Evolutionary conservation across 2,797 vertebrate species (phyloP).

Genomic region (Helarctos malayanus): DNA sequence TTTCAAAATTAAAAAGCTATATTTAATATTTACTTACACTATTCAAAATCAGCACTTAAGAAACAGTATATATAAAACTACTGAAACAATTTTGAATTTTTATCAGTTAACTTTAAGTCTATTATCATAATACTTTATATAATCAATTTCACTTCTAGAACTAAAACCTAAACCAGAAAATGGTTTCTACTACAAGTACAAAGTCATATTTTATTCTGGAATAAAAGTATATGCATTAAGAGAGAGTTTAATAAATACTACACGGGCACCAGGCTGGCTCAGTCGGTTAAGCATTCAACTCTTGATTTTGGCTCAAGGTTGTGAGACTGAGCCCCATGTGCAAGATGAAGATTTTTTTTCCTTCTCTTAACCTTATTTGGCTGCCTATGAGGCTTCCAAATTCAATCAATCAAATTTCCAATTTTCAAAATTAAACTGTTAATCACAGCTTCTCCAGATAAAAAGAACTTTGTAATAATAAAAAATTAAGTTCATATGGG

Average conservation of each 20-base stretch:
- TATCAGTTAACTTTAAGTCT: conserved; percentile 19
- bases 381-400: background rate
- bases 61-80: conserved; percentile 1
- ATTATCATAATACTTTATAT: background rate
- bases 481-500: conserved; percentile 1
- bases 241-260: background rate
- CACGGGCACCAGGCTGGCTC: background rate
- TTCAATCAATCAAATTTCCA: conserved; percentile 53
- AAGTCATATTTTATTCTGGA: conserved; percentile 11
- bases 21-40: conserved; percentile 35
- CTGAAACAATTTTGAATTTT: background rate
- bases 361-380: background rate
- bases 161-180: conserved; percentile 46
- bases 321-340: background rate
- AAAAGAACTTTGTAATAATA: background rate
- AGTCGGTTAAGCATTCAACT: background rate
- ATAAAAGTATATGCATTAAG: background rate
- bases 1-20: conserved; percentile 33
- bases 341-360: background rate
- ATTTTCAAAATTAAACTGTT: conserved; percentile 55
- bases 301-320: background rate
- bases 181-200: conserved; percentile 49
- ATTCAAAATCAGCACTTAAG: conserved; percentile 41
- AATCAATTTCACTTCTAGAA: conserved; percentile 55
- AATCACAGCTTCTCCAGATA: background rate